Evolutionary conservation across 2,797 vertebrate species (phyloP), one percentile per base, ranked within the genome.

Genomic region (Hirundo rustica): DNA sequence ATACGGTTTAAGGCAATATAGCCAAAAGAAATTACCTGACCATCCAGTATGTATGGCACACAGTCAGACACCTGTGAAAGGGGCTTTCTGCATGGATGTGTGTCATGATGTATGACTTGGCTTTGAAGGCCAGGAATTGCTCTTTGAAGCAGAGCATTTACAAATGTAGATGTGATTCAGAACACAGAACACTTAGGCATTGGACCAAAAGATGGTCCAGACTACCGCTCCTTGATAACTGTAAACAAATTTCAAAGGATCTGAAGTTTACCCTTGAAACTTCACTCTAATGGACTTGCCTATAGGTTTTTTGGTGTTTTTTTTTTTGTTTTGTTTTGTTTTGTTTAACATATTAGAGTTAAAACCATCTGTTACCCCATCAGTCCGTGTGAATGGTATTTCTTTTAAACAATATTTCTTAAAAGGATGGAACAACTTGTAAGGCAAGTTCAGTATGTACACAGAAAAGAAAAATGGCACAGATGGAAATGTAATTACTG

Each of bases 21-120:
- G 67, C 20, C 13, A 53, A n/a, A 70, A 75, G 8, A 36, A 74
- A 51, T 9, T 9, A 15, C 50, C 23, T 17, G 18, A 48, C n/a
- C 4, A 8, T 44, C 25, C 4, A 25, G 22, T 67, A 36, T 1
- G 0, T n/a, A 29, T 2, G 34, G 3, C 25, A 53, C 40, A 21
- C 8, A 26, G 10, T 53, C 34, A 80, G 16, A 7, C 19, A 20
- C n/a, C 22, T 65, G 8, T 53, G 25, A 45, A 55, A 3, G 12
- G 1, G 2, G 5, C 11, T n/a, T 75, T 27, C 10, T 51, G 8
- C 21, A 30, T 26, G 16, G 16, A 32, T 38, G 3, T 30, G 13
- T 17, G 25, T 48, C 27, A 23, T 47, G 23, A 5, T 38, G 6
- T 42, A 38, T 61, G 16, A 55, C 6, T 9, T 55, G 47, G 13